A percentile compares a stretch with the other conserved stretches of the same genome.
Conservation (phyloP, 2,888 invertebrate genomes). For the Torymus tubicola region DNA sequence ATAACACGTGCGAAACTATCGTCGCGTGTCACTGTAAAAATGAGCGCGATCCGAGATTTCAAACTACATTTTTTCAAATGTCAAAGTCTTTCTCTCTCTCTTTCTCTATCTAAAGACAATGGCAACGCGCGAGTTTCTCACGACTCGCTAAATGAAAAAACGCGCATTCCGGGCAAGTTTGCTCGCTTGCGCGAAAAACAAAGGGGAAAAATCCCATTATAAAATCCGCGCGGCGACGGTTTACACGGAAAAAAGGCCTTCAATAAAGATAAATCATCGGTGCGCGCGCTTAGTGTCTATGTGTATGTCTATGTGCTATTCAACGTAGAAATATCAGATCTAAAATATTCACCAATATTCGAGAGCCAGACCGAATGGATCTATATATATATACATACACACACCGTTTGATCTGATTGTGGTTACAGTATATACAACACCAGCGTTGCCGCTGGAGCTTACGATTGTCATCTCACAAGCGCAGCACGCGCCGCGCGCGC, state of each 20-base stretch:
- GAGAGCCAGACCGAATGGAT: conserved; percentile 15
- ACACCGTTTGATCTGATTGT: conserved; percentile 12
- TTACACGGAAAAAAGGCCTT: conserved; percentile 10
- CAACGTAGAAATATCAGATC: conserved; percentile 32
- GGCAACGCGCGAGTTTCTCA: not conserved
- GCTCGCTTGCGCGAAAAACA: conserved; percentile 4
- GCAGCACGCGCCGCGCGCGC: not conserved
- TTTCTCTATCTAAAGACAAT: not conserved
- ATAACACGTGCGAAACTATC: not conserved
- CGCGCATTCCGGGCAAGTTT: conserved; percentile 59
- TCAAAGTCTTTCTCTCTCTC: not conserved
- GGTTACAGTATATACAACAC: too few species aligned
- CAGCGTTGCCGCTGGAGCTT: not conserved
- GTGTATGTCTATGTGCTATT: conserved; percentile 5
- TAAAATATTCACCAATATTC: conserved; percentile 39
- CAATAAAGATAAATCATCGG: conserved; percentile 43
- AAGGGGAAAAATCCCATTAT: conserved; percentile 16
- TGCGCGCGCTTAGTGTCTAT: not conserved
- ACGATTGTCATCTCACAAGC: conserved; percentile 33
- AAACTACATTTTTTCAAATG: conserved; percentile 4
- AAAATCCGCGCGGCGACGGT: conserved; percentile 7
- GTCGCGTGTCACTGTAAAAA: not conserved
- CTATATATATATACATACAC: too few species aligned
- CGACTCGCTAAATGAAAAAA: conserved; percentile 44
- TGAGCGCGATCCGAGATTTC: not conserved